Evolutionary conservation across 2,888 invertebrate genomes (phyloP), one percentile per base, ranked within the genome.

Genomic region (Tinea trinotella): DNA sequence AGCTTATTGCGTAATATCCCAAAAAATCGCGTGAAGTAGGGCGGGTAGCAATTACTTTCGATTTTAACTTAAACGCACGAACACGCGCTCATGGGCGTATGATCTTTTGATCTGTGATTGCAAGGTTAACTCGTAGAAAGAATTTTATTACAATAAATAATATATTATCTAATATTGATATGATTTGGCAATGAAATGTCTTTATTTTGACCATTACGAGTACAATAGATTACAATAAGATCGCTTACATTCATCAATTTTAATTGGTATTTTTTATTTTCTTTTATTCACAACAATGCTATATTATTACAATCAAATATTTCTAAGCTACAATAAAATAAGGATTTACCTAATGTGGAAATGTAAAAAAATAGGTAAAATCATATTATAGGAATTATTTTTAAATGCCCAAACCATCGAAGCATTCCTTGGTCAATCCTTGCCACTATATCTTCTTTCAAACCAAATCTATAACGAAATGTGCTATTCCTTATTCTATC

Each of bases 21-120:
- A 69, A 76, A 74, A n/a, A 71, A 50, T 17, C 24, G 61, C 64
- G 64, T 58, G 58, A 76, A 66, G 71, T 76, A 69, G 73, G 76
- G 67, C 71, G 71, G 65, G 70, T 64, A 67, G 46, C 3, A 10
- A 10, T 15, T 66, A 76, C 79, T 78, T 76, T 77, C 83, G 70
- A 70, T 77, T 77, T 76, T 73, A 72, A 69, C 57, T 40, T 40
- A 40, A 40, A 40, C 40, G 15, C 40, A 40, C 12, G 40, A 40
- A 13, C 40, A 40, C 13, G 40, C 40, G 40, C n/a, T 6, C 40
- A 40, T 6, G 40, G 15, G 12, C 40, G 2, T 40, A 7, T 15
- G 40, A 4, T 40, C 40, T 12, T 40, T 40, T 40, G 40, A 40
- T 40, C 40, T 40, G 12, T 13, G 3, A 40, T 15, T 7, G 40